phyloP scores from a whole-genome alignment of 2,113 vertebrate genomes.

The Eleginops maclovinus region DNA sequence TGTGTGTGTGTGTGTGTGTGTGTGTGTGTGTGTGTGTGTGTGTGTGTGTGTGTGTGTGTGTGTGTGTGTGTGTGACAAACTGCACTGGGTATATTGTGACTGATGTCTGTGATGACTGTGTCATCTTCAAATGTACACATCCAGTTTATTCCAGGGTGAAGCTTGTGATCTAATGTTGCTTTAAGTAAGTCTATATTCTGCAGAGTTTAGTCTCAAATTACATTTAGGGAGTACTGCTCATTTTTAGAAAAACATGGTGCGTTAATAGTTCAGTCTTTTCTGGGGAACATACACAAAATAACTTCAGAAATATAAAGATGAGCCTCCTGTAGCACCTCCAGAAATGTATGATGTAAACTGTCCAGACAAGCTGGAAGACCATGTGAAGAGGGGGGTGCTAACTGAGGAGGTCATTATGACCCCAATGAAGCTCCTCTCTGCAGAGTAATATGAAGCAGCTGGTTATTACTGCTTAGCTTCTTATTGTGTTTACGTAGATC shows the following conservation, averaged over 20 bases:
- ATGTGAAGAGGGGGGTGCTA: slow-evolving; percentile 15
- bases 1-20: slow-evolving; percentile 15
- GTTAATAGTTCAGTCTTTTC: slow-evolving; percentile 40
- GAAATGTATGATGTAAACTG: background rate
- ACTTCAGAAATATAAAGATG: slow-evolving; percentile 1
- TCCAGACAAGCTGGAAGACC: background rate
- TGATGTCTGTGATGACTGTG: too few relatives aligned
- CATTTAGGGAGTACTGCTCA: slow-evolving; percentile 20
- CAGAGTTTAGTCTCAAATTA: slow-evolving; percentile 32
- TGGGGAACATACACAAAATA: slow-evolving; percentile 1
- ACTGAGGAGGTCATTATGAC: slow-evolving; percentile 10
- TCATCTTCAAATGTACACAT: slow-evolving; percentile 52
- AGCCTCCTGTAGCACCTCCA: slow-evolving; percentile 8
- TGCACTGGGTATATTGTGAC: slow-evolving; percentile 19
- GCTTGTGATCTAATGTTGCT: slow-evolving; percentile 65
- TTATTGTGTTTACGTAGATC: slow-evolving; percentile 9
- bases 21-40: slow-evolving; percentile 16
- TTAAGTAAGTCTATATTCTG: slow-evolving; percentile 53
- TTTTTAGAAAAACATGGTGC: slow-evolving; percentile 28
- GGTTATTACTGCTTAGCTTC: background rate
- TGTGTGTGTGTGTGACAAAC: slow-evolving; percentile 8
- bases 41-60: slow-evolving; percentile 14
- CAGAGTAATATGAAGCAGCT: slow-evolving; percentile 30
- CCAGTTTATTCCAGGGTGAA: slow-evolving; percentile 53
- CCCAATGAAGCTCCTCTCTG: slow-evolving; percentile 5